These are phyloP conservation scores for Apocrypta bakeri DNA, from an alignment of 1,140 invertebrate species.

Conservation along the genomic window DNA sequence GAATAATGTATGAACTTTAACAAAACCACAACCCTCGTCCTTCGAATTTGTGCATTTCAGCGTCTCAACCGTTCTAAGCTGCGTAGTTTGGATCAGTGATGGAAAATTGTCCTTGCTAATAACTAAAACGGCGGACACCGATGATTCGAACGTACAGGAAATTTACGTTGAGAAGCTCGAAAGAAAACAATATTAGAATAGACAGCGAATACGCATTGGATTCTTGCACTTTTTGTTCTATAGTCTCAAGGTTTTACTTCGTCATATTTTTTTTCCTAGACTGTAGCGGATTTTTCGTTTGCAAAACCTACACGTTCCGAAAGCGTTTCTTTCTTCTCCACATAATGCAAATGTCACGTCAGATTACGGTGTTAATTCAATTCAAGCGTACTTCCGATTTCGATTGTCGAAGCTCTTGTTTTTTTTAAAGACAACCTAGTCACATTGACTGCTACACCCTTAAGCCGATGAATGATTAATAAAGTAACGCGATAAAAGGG, in stretches of 20 bases:
- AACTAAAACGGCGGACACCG: too few relatives aligned
- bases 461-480: too few relatives aligned
- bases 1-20: neutral
- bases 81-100: too few relatives aligned
- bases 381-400: neutral
- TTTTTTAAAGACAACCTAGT: neutral
- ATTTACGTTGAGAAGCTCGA: too few relatives aligned
- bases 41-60: neutral
- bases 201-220: too few relatives aligned
- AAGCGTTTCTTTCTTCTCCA: neutral
- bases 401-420: neutral
- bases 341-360: neutral
- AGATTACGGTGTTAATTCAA: too few relatives aligned
- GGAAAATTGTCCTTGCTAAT: neutral
- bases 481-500: neutral
- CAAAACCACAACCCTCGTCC: neutral
- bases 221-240: neutral
- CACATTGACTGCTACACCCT: too few relatives aligned
- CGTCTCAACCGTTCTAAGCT: too few relatives aligned
- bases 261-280: neutral
- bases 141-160: neutral
- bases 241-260: neutral
- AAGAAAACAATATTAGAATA: neutral
- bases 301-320: too few relatives aligned
- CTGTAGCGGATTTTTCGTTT: neutral